Base-by-base conservation (phyloP, 2,113 vertebrate genomes). In the Myotis lucifugus region DNA sequence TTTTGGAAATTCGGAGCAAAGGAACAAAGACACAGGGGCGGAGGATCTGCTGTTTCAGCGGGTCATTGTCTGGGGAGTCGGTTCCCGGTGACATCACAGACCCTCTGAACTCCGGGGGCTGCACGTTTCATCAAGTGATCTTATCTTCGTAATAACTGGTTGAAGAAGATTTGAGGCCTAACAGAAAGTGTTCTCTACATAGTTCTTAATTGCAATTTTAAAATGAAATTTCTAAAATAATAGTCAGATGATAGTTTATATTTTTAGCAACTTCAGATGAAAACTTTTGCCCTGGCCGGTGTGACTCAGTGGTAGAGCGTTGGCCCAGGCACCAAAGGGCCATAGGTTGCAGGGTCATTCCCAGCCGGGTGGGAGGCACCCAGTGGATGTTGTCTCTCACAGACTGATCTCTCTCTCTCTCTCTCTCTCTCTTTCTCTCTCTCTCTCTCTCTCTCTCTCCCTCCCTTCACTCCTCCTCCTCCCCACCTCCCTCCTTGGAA, bases 21-120 rank as follows among this genome's bases (percentile, higher is more conserved):
- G 69, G 93, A 98, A 99, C 97, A 99, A 98, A 99, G 98, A 73
- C 86, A 19, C 40, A 96, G 0, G 0, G 96, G 97, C 84, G 95
- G 97, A 97, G 77, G 85, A 97, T 98, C 96, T 99, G 98, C 98
- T 96, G 86, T 98, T 98, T 98, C 97, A 98, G 98, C 98, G 97
- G 94, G 97, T 98, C 95, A 97, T 97, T 94, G 97, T 96, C 13
- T 8, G 70, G 94, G 77, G 88, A 96, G 64, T 93, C 46, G 2
- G 61, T 95, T 97, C 96, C 96, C 29, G 37, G 87, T 92, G 96
- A 97, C 94, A 97, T 97, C 98, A 90, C 91, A 96, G 94, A 95
- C 97, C 93, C 97, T 98, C 97, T 98, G 97, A 97, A 98, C 88
- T 88, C 87, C 87, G 54, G 96, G 92, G 74, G 88, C 97, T 25